Evolutionary conservation across 2,888 invertebrate species (phyloP), one percentile per base, ranked within the genome.

Genomic region (Luffia ferchaultella): DNA sequence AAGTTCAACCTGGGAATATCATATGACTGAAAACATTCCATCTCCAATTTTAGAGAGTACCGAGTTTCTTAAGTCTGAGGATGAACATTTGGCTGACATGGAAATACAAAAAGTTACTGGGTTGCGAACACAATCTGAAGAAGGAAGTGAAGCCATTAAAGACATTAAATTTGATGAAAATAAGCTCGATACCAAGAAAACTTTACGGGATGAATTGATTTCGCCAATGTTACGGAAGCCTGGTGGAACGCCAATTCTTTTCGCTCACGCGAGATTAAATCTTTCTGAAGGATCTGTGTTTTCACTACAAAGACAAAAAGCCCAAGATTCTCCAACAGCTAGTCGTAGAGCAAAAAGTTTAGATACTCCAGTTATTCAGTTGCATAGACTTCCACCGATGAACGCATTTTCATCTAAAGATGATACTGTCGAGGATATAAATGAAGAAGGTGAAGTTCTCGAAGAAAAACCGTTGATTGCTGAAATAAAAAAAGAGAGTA

Each of bases 401-500:
- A 93, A 93, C 71, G 92, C 94, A 0, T 93, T 94, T 68, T 95
- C 94, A 1, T 93, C 93, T 18, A 94, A 94, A 74, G 95, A 95
- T 66, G 95, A 95, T 65, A 95, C 95, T 0, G 90, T 95, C 0
- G 94, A 90, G 58, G 88, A 89, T 60, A 87, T 88, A 53, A 91
- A 92, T 57, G 90, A 90, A 65, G 88, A 88, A 68, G 86, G 85
- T 0, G 87, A 86, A 60, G 80, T 88, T 55, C 70, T 88, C 1
- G 88, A 88, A 67, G 88, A 87, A 54, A 88, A 88, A 62, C 71
- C 85, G 0, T 63, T 88, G n/a, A 62, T 78, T 16, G 79, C 82
- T 5, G 77, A 77, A 17, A 52, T 56, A 2, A 73, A 73, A 51
- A 77, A 76, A 56, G 80, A 79, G 7, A 59, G 60, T 1, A 80